Conservation (phyloP, 2,888 invertebrate species). For the Tridacna gigas region DNA sequence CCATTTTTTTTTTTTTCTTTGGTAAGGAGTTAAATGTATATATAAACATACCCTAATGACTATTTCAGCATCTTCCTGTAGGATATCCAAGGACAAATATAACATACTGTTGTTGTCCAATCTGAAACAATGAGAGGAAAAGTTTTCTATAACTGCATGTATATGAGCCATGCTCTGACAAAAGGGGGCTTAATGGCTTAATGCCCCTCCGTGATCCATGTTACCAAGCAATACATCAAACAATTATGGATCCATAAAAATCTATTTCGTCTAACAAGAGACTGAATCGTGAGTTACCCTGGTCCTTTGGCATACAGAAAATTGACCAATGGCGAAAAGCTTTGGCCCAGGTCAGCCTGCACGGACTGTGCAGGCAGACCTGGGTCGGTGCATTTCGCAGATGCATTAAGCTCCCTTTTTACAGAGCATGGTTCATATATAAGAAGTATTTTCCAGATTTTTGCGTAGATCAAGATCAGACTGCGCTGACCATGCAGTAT, state of each 20-base stretch:
- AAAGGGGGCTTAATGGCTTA: no score
- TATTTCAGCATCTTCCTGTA: slow-evolving; percentile 81
- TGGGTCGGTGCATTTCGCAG: neutral
- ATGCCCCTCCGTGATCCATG: no score
- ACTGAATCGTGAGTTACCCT: neutral
- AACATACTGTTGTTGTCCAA: slow-evolving; percentile 83
- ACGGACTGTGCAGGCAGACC: neutral
- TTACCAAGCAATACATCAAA: no score
- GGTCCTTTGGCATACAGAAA: neutral
- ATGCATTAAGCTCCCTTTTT: neutral
- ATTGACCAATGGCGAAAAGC: neutral
- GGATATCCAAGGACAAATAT: slow-evolving; percentile 83
- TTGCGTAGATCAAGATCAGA: no score
- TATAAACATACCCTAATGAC: slow-evolving; percentile 79
- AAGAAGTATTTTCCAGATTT: no score
- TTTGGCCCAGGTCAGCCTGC: neutral
- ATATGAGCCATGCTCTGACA: no score
- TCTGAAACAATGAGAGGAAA: slow-evolving; percentile 57
- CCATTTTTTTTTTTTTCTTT: neutral
- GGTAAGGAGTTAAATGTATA: neutral
- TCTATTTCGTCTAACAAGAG: no score
- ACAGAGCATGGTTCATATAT: no score
- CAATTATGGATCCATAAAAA: no score
- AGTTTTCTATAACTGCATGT: no score
- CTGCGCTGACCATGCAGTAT: no score